Evolutionary conservation across 2,888 invertebrate species (phyloP).

Genomic region (Rhagium mordax): DNA sequence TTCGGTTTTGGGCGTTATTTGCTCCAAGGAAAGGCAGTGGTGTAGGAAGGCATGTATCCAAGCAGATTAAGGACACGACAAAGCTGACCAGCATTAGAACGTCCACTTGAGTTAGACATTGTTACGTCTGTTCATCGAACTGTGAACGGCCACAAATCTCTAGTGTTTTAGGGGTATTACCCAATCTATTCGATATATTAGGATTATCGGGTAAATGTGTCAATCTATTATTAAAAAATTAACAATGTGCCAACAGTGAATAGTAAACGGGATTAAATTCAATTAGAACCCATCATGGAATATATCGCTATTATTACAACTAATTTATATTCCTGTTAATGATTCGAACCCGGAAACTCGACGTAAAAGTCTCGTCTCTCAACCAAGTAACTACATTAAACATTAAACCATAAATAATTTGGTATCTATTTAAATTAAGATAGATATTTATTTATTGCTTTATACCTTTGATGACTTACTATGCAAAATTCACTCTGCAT

Average conservation of each 20-base stretch:
- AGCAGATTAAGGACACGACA: conserved; percentile 23
- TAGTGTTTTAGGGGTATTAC: conserved; percentile 20
- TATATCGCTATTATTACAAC: neutral
- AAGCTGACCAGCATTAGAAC: conserved; percentile 32
- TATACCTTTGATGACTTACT: too few species aligned
- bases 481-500: too few species aligned
- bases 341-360: too few species aligned
- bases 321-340: neutral
- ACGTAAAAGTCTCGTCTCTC: too few species aligned
- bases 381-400: too few species aligned
- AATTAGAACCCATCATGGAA: too few species aligned
- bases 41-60: neutral
- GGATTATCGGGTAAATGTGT: neutral
- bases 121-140: conserved; percentile 17
- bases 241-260: neutral
- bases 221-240: neutral
- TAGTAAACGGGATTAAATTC: neutral
- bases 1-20: neutral
- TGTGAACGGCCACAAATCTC: conserved; percentile 21
- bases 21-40: neutral
- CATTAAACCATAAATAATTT: too few species aligned
- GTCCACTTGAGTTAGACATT: conserved; percentile 23
- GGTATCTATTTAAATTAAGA: too few species aligned
- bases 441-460: too few species aligned
- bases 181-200: neutral